These are phyloP conservation scores for Phoxinus dragarum DNA, from an alignment of 2,797 vertebrate species.

Conservation along the genomic window DNA sequence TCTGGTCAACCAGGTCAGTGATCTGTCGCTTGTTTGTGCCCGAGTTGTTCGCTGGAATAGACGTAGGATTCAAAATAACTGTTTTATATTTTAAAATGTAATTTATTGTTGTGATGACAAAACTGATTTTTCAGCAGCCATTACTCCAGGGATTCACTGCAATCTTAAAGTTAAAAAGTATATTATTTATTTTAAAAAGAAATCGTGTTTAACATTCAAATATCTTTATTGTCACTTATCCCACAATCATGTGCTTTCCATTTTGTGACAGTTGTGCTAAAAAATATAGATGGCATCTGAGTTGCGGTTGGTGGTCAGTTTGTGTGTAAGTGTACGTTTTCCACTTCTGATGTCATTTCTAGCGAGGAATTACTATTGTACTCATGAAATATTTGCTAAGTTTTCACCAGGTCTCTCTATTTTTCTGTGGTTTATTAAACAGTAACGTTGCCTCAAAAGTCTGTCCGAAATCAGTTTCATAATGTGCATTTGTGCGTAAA, in stretches of 20 bases:
- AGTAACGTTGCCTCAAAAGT: neutral
- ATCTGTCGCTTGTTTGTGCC: slow-evolving; percentile 97
- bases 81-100: neutral
- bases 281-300: neutral
- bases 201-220: neutral
- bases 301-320: neutral
- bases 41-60: slow-evolving; percentile 87
- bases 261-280: neutral
- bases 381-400: neutral
- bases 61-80: neutral
- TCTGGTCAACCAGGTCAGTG: slow-evolving; percentile 99
- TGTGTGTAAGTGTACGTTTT: neutral
- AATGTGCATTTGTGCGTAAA: neutral
- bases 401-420: neutral
- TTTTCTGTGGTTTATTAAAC: neutral
- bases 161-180: neutral
- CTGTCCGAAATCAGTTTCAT: neutral
- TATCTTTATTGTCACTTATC: neutral
- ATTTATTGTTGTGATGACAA: neutral
- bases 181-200: neutral
- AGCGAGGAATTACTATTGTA: neutral
- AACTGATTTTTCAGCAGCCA: neutral
- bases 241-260: neutral
- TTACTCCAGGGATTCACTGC: neutral
- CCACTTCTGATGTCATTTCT: neutral